These are phyloP conservation scores for Tachysurus vachellii DNA, from an alignment of 2,113 vertebrate genomes.

Conservation along the genomic window DNA sequence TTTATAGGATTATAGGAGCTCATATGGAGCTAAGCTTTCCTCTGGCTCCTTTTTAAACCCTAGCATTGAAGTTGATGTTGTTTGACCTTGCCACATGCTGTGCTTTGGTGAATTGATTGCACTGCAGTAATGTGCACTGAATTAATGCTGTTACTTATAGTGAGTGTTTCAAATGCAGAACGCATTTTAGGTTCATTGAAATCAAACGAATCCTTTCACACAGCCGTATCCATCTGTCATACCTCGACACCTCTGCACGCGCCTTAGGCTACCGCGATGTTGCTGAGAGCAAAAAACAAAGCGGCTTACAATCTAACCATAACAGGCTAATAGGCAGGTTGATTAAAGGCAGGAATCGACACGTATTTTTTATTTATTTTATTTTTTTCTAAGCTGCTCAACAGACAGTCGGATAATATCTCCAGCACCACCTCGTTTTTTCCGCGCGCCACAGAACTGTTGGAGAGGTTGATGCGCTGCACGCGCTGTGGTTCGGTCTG, in stretches of 20 bases:
- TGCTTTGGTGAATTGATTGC: conserved; percentile 22
- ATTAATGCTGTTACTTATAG: background rate
- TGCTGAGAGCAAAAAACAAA: background rate
- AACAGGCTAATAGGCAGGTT: background rate
- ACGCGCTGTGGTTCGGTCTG: background rate
- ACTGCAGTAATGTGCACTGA: background rate
- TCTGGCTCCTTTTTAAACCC: background rate
- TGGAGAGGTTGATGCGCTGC: background rate
- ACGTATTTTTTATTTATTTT: background rate
- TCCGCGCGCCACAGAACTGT: conserved; percentile 19
- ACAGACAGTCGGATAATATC: background rate
- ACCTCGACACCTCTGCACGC: background rate
- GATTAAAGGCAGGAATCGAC: background rate
- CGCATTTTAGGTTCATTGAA: background rate
- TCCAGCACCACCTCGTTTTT: background rate
- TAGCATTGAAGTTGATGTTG: background rate
- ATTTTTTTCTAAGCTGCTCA: background rate
- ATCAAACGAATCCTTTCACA: background rate
- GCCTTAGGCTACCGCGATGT: background rate
- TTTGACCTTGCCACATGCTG: conserved; percentile 29
- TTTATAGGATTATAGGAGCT: background rate
- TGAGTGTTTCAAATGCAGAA: background rate
- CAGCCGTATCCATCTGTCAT: background rate
- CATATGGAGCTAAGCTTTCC: background rate
- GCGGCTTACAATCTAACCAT: background rate